These are phyloP conservation scores for Spilosoma lubricipeda DNA, from an alignment of 2,888 invertebrate species.

Conservation along the genomic window DNA sequence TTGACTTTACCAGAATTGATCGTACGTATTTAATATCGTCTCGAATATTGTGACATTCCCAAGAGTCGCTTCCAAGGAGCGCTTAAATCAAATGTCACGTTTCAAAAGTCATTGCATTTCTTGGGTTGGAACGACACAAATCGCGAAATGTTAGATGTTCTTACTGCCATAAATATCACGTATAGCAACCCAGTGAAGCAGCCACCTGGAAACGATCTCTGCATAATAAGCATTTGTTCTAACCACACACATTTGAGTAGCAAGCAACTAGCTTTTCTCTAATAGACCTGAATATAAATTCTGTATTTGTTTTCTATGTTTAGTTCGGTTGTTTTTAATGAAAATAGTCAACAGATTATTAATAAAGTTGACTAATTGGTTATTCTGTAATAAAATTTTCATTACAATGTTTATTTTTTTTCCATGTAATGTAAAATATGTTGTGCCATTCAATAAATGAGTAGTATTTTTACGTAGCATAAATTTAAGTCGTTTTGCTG, in stretches of 20 bases:
- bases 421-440: not conserved
- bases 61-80: constrained; percentile 58
- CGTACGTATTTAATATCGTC: constrained; percentile 23
- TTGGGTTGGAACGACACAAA: constrained; percentile 38
- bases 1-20: not conserved
- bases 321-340: not conserved
- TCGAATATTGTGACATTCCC: constrained; percentile 62
- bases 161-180: constrained; percentile 42
- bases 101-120: constrained; percentile 42
- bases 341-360: not conserved
- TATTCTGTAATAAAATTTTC: not conserved
- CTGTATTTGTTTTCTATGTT: not conserved
- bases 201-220: constrained; percentile 31
- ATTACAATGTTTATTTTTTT: not conserved
- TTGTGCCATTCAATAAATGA: not conserved
- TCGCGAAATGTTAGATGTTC: constrained; percentile 35
- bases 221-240: constrained; percentile 30
- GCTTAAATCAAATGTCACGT: constrained; percentile 53
- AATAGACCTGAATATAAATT: not conserved
- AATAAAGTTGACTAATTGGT: not conserved
- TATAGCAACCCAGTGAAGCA: constrained; percentile 20
- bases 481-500: too few species aligned
- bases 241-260: constrained; percentile 21
- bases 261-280: not conserved
- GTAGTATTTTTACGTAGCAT: not conserved